phyloP scores from a whole-genome alignment of 2,797 vertebrate genomes.

The Acanthurus tractus region DNA sequence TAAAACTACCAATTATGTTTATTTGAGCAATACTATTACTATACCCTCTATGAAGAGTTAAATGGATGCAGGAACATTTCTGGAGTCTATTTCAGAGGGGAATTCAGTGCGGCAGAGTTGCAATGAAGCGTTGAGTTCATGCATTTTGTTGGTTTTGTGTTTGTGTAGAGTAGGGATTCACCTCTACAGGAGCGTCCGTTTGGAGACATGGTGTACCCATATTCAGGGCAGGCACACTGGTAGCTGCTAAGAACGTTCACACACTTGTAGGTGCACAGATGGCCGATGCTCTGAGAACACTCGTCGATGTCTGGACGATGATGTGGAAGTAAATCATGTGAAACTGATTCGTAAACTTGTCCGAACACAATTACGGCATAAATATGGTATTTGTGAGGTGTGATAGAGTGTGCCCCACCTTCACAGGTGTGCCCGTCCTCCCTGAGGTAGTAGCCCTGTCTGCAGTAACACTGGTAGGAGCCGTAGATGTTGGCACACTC shows the following conservation, averaged over 20 bases:
- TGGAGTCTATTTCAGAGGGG: conserved; percentile 24
- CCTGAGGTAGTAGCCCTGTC: conserved; percentile 93
- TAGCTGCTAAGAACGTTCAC: conserved; percentile 95
- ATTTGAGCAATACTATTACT: conserved; percentile 51
- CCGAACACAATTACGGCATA: neutral
- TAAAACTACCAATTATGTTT: conserved; percentile 62
- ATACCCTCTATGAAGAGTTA: conserved; percentile 21
- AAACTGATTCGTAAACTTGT: conserved; percentile 16
- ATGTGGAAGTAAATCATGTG: conserved; percentile 4
- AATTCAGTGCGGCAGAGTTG: neutral
- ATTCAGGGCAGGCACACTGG: conserved; percentile 93
- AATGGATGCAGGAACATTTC: conserved; percentile 32
- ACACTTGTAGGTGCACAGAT: conserved; percentile 95
- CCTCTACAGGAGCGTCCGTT: conserved; percentile 95
- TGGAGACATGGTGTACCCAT: conserved; percentile 92
- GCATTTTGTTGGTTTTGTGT: neutral
- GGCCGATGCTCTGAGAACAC: conserved; percentile 91
- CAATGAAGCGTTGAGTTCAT: neutral
- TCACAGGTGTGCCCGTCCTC: conserved; percentile 93
- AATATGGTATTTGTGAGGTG: conserved; percentile 12
- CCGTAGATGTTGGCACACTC: conserved; percentile 97
- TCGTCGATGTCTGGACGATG: conserved; percentile 92
- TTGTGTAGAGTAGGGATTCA: conserved; percentile 53
- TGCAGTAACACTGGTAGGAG: conserved; percentile 98
- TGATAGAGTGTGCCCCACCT: conserved; percentile 80